Evolutionary conservation across 2,113 vertebrate species (phyloP).

Genomic region (Oxygymnocypris stewartii): DNA sequence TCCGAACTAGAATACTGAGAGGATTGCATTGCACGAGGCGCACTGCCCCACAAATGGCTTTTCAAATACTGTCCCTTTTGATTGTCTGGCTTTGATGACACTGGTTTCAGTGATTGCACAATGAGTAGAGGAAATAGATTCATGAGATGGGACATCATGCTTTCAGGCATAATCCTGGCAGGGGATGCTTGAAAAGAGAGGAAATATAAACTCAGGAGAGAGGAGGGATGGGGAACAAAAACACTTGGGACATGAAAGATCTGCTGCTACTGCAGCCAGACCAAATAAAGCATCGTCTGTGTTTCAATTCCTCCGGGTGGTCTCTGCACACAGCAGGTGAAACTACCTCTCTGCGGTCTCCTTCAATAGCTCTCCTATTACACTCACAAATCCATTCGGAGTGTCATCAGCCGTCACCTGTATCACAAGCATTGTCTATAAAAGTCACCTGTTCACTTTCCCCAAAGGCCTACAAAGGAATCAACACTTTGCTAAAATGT

Average conservation of each 20-base stretch:
- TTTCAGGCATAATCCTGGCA: slow-evolving; percentile 63
- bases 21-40: not conserved
- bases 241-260: slow-evolving; percentile 68
- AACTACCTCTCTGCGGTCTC: slow-evolving; percentile 54
- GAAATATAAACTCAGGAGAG: slow-evolving; percentile 26
- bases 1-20: not conserved
- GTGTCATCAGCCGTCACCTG: slow-evolving; percentile 61
- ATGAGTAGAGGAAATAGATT: slow-evolving; percentile 63
- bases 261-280: slow-evolving; percentile 49
- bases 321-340: slow-evolving; percentile 60
- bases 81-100: slow-evolving; percentile 53
- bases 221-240: slow-evolving; percentile 56
- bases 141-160: slow-evolving; percentile 58
- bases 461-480: not conserved
- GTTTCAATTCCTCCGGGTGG: slow-evolving; percentile 61
- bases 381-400: slow-evolving; percentile 62
- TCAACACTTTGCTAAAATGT: slow-evolving; percentile 1
- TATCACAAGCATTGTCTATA: slow-evolving; percentile 51
- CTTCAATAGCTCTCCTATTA: slow-evolving; percentile 58
- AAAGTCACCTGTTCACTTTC: not conserved
- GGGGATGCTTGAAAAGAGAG: slow-evolving; percentile 60
- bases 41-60: slow-evolving; percentile 49
- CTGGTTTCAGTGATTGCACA: slow-evolving; percentile 45
- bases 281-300: slow-evolving; percentile 43
- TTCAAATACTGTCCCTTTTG: slow-evolving; percentile 59